These are phyloP conservation scores for Gulo gulo DNA, from an alignment of 2,113 vertebrate species.

Conservation along the genomic window DNA sequence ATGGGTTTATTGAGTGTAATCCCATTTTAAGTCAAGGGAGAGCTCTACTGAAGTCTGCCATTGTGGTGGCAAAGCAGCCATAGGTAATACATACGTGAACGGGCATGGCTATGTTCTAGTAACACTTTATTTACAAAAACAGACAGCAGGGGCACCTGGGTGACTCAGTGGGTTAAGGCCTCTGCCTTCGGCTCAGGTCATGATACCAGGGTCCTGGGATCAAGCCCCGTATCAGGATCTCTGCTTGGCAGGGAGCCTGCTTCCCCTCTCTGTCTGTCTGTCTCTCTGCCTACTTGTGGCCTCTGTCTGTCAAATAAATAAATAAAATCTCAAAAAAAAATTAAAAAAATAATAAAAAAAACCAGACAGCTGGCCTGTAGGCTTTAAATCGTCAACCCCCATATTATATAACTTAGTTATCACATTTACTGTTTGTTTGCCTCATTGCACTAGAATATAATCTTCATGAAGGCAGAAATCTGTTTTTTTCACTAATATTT, in stretches of 20 bases:
- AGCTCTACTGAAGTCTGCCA: not conserved
- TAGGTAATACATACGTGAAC: not conserved
- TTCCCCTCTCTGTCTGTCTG: no score
- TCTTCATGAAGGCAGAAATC: not conserved
- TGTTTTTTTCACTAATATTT: not conserved
- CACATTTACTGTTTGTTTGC: not conserved
- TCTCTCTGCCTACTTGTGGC: no score
- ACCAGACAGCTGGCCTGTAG: not conserved
- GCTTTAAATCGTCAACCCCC: not conserved
- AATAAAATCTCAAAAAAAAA: no score
- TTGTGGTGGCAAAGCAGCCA: not conserved
- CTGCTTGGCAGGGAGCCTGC: no score
- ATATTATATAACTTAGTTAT: not conserved
- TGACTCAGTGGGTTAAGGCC: no score
- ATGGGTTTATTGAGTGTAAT: not conserved
- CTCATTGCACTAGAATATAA: not conserved
- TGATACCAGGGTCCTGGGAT: no score
- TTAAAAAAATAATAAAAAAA: not conserved
- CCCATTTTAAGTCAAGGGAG: not conserved
- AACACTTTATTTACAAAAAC: not conserved
- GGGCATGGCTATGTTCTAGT: not conserved
- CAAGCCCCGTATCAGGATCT: no score
- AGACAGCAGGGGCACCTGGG: not conserved
- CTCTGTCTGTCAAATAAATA: no score
- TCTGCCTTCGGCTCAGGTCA: no score